A percentile compares a stretch with the other conserved stretches of the same genome.
phyloP scores from a whole-genome alignment of 2,797 vertebrate species.

The Pteropus rufus region DNA sequence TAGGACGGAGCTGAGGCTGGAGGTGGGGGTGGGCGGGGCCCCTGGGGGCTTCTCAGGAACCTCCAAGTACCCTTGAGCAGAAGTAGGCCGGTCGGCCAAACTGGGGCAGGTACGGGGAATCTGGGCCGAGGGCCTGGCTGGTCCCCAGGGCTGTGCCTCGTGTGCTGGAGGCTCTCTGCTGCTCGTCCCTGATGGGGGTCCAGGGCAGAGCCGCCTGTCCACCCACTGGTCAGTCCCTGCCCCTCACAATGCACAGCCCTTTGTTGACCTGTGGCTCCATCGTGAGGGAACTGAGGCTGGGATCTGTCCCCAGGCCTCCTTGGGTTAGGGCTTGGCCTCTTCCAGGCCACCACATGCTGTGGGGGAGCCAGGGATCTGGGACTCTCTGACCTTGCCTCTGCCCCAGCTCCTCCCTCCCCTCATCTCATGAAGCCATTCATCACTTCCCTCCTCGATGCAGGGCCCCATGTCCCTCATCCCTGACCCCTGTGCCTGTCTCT shows the following conservation, averaged over 20 bases:
- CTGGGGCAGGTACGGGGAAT: slow-evolving; percentile 64
- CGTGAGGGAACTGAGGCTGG: not conserved
- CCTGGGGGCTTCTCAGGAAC: not conserved
- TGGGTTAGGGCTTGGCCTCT: not conserved
- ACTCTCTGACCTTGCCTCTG: not conserved
- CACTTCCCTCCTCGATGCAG: not conserved
- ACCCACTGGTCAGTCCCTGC: not conserved
- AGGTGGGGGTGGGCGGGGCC: not conserved
- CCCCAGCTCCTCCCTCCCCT: not conserved
- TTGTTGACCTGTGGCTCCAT: not conserved
- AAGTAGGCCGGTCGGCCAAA: slow-evolving; percentile 63
- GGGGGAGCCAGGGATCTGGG: not conserved
- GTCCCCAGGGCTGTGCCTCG: slow-evolving; percentile 5
- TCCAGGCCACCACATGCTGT: not conserved
- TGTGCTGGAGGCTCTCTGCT: fast-evolving
- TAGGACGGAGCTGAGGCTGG: not conserved
- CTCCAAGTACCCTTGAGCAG: slow-evolving; percentile 34
- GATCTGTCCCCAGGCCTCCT: not conserved
- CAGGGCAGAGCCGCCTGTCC: not conserved
- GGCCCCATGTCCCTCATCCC: not conserved
- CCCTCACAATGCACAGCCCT: fast-evolving
- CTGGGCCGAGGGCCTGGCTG: slow-evolving; percentile 59
- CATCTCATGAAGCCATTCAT: not conserved
- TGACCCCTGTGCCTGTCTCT: not conserved
- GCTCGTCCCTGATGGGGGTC: not conserved